Evolutionary conservation across 2,113 vertebrate genomes (phyloP).

Genomic region (Papio anubis): DNA sequence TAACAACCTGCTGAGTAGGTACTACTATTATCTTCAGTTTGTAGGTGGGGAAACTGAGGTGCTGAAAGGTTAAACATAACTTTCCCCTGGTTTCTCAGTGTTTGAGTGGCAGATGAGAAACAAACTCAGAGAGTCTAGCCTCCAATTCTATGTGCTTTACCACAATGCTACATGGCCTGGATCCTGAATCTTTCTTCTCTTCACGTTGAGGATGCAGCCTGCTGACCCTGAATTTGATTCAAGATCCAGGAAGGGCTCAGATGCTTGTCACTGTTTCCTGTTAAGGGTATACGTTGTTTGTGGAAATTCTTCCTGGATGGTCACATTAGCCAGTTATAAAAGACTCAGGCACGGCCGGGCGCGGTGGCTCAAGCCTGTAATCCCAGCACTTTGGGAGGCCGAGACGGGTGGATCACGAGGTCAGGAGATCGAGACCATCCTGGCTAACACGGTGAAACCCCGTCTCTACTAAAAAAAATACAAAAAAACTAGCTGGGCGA

Average conservation of each 20-base stretch:
- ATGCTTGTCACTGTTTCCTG: neutral
- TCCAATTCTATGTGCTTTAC: neutral
- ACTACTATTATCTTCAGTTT: slow-evolving; percentile 12
- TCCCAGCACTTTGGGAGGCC: no score
- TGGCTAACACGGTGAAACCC: no score
- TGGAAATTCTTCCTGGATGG: neutral
- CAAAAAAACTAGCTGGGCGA: no score
- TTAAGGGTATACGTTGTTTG: neutral
- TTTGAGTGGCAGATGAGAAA: neutral
- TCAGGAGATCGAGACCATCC: no score
- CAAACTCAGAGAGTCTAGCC: neutral
- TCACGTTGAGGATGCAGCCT: neutral
- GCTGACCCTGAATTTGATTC: neutral
- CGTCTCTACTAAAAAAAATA: no score
- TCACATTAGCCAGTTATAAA: neutral
- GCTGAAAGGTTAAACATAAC: neutral
- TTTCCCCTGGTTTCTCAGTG: neutral
- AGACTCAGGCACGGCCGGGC: neutral
- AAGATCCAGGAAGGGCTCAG: neutral
- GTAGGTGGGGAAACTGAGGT: neutral
- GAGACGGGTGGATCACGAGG: no score
- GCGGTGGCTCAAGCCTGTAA: no score
- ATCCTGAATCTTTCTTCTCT: neutral
- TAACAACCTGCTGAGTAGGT: neutral
- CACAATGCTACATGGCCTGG: neutral